These are phyloP conservation scores for Drosophila nr. medialis DNA, from an alignment of 2,888 invertebrate species.

Conservation along the genomic window DNA sequence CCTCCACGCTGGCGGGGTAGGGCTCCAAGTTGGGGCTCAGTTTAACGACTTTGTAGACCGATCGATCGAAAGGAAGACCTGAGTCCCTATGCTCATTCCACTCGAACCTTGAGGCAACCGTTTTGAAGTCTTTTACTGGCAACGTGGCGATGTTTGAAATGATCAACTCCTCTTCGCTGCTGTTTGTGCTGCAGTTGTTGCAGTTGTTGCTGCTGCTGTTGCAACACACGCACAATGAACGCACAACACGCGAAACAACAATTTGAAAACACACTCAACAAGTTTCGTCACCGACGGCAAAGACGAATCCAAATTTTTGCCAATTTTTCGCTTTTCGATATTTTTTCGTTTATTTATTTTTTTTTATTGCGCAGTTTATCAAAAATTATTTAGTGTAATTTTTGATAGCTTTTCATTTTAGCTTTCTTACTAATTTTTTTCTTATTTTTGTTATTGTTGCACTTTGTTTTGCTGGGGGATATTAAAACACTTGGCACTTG, in stretches of 20 bases:
- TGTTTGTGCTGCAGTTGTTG: neutral
- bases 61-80: constrained; percentile 85
- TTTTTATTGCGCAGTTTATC: constrained; percentile 34
- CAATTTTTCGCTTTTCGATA: constrained; percentile 1
- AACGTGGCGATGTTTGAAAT: constrained; percentile 73
- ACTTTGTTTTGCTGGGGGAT: constrained; percentile 22
- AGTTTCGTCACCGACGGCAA: constrained; percentile 63
- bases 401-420: constrained; percentile 6
- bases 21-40: constrained; percentile 86
- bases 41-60: constrained; percentile 85
- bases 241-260: constrained; percentile 20
- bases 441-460: constrained; percentile 26
- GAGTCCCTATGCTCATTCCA: constrained; percentile 85
- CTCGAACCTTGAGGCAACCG: constrained; percentile 85
- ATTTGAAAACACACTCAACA: constrained; percentile 44
- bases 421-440: neutral
- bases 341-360: neutral
- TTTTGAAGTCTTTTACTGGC: constrained; percentile 83
- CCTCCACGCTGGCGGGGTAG: constrained; percentile 86
- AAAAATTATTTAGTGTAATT: constrained; percentile 9
- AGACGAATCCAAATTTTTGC: constrained; percentile 24
- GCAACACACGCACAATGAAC: constrained; percentile 20
- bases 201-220: neutral
- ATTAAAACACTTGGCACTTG: constrained; percentile 53
- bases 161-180: constrained; percentile 1